Evolutionary conservation across 2,113 vertebrate species (phyloP), one percentile per base, ranked within the genome.

Genomic region (Cynoglossus semilaevis): DNA sequence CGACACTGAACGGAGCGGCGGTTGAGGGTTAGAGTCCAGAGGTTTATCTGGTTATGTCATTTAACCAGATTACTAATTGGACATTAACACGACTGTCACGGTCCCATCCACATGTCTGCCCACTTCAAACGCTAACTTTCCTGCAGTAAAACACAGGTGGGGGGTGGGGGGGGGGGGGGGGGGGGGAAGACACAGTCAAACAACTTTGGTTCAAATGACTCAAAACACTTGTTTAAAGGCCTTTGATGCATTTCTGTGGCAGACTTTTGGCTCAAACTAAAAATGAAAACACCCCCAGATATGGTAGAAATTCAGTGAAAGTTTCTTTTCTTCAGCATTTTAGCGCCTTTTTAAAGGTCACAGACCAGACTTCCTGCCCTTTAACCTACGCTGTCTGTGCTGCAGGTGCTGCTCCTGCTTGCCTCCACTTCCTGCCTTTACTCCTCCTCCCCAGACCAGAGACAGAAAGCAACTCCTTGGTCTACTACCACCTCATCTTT

Each of bases 401-500:
- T 45, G 35, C 65, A 63, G 52, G 42, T 14, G 22, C 62, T 63
- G 52, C 1, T 58, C 16, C 29, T 36, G 43, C 41, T 55, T 17
- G 0, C 10, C 9, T 7, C 38, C 38, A 40, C 38, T 40, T 15
- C 14, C 14, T 7, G 2, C 42, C 48, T 2, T 1, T 43, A 41
- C 54, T 48, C 38, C 34, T 63, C 66, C 38, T 38, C 37, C 12
- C 40, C 60, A 13, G 58, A 19, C 58, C 14, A 58, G 63, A 18
- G 34, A 63, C 44, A 52, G 38, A 54, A 41, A 15, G 41, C 34
- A 35, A 13, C 37, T 18, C 50, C 34, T 17, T 45, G 14, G 9
- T 19, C 49, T 29, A 15, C 72, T 29, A 59, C 76, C 76, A 72
- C 61, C 64, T 73, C 68, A 63, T 79, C 72, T 86, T 87, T 87